Evolutionary conservation across 2,888 invertebrate genomes (phyloP), one percentile per base, ranked within the genome.

Genomic region (Idaea aversata): DNA sequence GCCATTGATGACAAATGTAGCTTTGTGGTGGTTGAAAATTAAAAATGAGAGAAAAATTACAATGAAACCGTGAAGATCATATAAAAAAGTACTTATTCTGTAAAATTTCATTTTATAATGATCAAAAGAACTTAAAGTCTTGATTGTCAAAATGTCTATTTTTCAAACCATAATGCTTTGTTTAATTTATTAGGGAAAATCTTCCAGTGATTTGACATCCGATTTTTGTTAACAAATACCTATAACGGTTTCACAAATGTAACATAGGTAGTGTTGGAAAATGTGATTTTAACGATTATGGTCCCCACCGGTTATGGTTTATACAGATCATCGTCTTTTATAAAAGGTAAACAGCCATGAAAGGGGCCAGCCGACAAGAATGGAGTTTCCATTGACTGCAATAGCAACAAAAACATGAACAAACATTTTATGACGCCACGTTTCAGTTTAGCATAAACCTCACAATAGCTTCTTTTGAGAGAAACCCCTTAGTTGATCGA

Each of bases 351-450:
- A 47, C 47, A 7, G 47, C 7, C 47, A 5, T 47, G 13, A 47
- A 47, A 47, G 13, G 6, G 47, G 47, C 47, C 7, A 47, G 47
- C 47, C 47, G 47, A 47, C 47, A 47, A 47, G 47, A 47, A 47
- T 47, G 13, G 47, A 47, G 7, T 47, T 47, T 47, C 47, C 47
- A 47, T 47, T 47, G 47, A 47, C 47, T 47, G 47, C 10, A 47
- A 47, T 47, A 13, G 13, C 47, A 47, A 47, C 47, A 47, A 47
- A 47, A 47, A 47, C 47, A 63, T 35, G 59, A 59, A 35, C 35
- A 36, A 59, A 62, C 62, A 65, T 65, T 70, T 64, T 72, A 70
- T 69, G 71, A 68, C 68, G 63, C 67, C 69, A 72, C 72, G 71
- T 70, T 64, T 68, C 64, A 64, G 63, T 66, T 68, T 70, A 66